These are phyloP conservation scores for Saccostrea glomerata DNA, from an alignment of 1,140 invertebrate genomes.

Conservation along the genomic window DNA sequence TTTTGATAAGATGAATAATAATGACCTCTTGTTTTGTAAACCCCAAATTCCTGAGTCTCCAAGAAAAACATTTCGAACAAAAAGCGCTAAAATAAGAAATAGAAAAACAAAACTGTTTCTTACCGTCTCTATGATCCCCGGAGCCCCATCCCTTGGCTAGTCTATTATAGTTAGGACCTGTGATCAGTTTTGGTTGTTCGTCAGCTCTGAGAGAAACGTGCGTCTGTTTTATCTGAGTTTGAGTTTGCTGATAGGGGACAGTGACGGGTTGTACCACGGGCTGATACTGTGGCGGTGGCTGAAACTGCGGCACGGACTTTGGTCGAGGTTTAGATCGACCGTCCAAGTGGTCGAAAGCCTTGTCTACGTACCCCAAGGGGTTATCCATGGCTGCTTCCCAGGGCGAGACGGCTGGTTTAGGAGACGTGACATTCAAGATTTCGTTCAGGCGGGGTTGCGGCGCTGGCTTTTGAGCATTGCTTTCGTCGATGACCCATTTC, in stretches of 20 bases:
- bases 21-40: constrained; percentile 5
- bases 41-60: not conserved
- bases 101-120: not conserved
- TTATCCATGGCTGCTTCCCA: constrained; percentile 88
- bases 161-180: constrained; percentile 69
- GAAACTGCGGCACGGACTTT: constrained; percentile 13
- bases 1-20: constrained; percentile 10
- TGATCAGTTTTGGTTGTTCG: constrained; percentile 44
- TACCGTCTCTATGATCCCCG: constrained; percentile 18
- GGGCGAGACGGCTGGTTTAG: constrained; percentile 84
- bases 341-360: constrained; percentile 82
- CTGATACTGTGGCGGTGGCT: constrained; percentile 35
- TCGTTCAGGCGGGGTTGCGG: constrained; percentile 70
- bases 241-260: constrained; percentile 31
- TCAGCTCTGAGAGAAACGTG: constrained; percentile 49
- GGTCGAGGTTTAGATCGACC: constrained; percentile 38
- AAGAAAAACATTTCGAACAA: not conserved
- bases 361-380: constrained; percentile 83
- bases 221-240: not conserved
- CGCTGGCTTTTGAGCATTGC: constrained; percentile 72
- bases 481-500: constrained; percentile 92
- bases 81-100: not conserved
- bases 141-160: constrained; percentile 65
- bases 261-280: constrained; percentile 14
- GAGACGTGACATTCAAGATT: constrained; percentile 61